Evolutionary conservation across 2,113 vertebrate species (phyloP).

Genomic region (Melanostigma gelatinosum): DNA sequence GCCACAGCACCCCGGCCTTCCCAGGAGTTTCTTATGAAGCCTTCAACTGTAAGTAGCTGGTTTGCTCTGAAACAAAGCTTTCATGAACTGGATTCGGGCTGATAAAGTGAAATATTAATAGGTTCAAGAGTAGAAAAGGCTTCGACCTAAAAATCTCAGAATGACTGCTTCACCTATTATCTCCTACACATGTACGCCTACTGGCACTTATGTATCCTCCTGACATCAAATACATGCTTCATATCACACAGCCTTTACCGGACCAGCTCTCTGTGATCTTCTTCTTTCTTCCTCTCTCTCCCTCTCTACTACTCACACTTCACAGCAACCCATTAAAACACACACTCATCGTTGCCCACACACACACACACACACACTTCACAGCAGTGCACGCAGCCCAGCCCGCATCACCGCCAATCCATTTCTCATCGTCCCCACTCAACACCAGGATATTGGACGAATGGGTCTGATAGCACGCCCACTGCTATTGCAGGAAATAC

Average conservation of each 20-base stretch:
- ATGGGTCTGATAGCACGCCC: slow-evolving; percentile 66
- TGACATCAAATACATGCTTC: neutral
- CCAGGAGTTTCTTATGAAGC: neutral
- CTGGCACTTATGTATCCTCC: neutral
- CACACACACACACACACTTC: slow-evolving; percentile 27
- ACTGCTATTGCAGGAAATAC: slow-evolving; percentile 51
- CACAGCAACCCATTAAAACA: slow-evolving; percentile 63
- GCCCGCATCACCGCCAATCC: slow-evolving; percentile 46
- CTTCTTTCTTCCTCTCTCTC: slow-evolving; percentile 29
- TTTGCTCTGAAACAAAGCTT: neutral
- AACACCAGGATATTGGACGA: slow-evolving; percentile 60
- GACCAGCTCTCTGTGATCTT: slow-evolving; percentile 30
- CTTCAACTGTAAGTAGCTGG: neutral
- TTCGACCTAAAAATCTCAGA: neutral
- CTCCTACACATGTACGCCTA: slow-evolving; percentile 4
- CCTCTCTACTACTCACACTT: slow-evolving; percentile 34
- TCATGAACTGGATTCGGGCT: neutral
- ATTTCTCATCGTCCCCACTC: slow-evolving; percentile 68
- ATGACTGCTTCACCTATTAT: neutral
- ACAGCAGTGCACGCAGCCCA: slow-evolving; percentile 46
- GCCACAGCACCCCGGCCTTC: neutral
- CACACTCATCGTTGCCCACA: slow-evolving; percentile 38
- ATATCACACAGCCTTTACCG: slow-evolving; percentile 1
- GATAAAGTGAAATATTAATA: neutral
- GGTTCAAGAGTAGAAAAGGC: neutral